A percentile compares a stretch with the other conserved stretches of the same genome.
These are phyloP conservation scores for Epizoanthus rinbou DNA, from an alignment of 92 coral and sea anemone species.

Conservation along the genomic window DNA sequence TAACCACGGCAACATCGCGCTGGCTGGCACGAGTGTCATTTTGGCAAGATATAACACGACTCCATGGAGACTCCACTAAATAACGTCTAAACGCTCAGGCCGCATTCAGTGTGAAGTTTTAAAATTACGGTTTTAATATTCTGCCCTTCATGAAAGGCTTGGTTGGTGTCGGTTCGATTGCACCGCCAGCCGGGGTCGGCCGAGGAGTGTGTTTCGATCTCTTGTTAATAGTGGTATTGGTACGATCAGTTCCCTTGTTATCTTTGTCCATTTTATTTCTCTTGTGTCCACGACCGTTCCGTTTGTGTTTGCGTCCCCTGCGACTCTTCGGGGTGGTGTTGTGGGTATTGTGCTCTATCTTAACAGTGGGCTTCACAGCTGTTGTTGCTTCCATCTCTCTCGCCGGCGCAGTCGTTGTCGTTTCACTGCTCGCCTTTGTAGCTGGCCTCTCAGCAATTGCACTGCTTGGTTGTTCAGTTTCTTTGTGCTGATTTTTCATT, in stretches of 20 bases:
- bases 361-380: not conserved
- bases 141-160: constrained; percentile 27
- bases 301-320: constrained; percentile 24
- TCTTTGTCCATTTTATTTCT: constrained; percentile 19
- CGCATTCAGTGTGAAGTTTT: not conserved
- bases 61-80: not conserved
- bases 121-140: not conserved
- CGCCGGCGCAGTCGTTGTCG: not conserved
- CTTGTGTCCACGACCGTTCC: constrained; percentile 8
- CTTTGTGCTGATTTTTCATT: not conserved
- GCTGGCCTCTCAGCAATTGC: not conserved
- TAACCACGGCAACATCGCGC: no score
- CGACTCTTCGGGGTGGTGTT: not conserved
- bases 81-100: not conserved
- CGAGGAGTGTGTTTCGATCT: not conserved
- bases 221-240: not conserved
- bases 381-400: not conserved
- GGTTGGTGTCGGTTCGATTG: constrained; percentile 11
- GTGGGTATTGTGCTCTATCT: not conserved
- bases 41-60: not conserved
- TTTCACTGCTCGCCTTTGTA: constrained; percentile 1
- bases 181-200: not conserved
- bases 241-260: not conserved
- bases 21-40: no score
- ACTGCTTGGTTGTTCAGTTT: not conserved